Conservation (phyloP, 2,113 vertebrate genomes). For the Lamprologus sp. region DNA sequence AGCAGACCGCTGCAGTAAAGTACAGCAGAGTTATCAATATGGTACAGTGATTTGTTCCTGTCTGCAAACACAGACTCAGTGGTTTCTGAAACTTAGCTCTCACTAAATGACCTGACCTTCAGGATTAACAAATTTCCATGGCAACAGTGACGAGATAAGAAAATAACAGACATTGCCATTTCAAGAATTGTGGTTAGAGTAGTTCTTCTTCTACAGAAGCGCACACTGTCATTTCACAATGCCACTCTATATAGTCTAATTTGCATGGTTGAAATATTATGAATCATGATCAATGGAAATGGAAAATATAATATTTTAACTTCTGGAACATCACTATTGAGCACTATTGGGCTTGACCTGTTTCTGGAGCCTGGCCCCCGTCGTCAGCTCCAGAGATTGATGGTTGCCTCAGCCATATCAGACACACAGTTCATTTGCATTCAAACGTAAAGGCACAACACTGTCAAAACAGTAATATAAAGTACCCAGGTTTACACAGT, state of each 20-base stretch:
- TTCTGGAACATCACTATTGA: not conserved
- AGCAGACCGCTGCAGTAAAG: not conserved
- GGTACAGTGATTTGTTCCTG: not conserved
- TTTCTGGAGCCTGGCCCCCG: not conserved
- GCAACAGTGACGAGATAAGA: not conserved
- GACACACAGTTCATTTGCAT: not conserved
- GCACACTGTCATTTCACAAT: fast-evolving
- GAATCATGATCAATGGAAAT: not conserved
- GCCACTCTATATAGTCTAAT: not conserved
- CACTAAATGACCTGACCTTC: not conserved
- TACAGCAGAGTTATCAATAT: not conserved
- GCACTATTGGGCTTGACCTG: not conserved
- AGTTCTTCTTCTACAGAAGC: not conserved
- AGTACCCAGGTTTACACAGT: not conserved
- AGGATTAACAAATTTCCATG: not conserved
- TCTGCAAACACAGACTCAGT: not conserved
- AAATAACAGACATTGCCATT: not conserved
- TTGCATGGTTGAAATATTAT: not conserved
- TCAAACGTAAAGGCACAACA: not conserved
- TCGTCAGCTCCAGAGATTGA: not conserved
- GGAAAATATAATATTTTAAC: not conserved
- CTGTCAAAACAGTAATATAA: not conserved
- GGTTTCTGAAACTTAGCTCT: not conserved
- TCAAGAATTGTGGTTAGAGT: not conserved
- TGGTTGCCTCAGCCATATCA: not conserved